Evolutionary conservation across 2,888 invertebrate genomes (phyloP).

Genomic region (Drosophila ochracea): DNA sequence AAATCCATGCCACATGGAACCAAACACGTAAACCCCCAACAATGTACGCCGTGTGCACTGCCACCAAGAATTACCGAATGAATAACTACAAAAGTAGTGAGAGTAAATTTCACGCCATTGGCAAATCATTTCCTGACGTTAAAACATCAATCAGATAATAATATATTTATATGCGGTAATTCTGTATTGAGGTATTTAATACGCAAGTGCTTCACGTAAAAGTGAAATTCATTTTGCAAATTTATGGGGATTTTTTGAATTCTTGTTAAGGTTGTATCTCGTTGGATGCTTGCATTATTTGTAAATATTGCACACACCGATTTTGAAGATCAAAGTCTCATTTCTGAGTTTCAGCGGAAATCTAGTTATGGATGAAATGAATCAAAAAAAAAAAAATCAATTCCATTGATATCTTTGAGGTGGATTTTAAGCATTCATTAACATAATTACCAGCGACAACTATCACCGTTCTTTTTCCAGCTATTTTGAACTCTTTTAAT

Average conservation of each 20-base stretch:
- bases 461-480: not conserved
- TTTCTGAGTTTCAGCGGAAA: too few species aligned
- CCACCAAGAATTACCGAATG: conserved; percentile 24
- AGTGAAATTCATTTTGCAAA: conserved; percentile 11
- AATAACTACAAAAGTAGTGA: conserved; percentile 44
- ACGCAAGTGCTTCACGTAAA: not conserved
- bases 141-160: conserved; percentile 74
- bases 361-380: not conserved
- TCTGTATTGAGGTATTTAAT: conserved; percentile 15
- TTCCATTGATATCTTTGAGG: not conserved
- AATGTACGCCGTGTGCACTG: conserved; percentile 16
- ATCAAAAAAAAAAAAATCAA: not conserved
- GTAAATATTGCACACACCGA: not conserved
- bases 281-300: not conserved
- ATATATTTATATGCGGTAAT: conserved; percentile 27
- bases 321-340: conserved; percentile 4
- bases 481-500: not conserved
- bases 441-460: too few species aligned
- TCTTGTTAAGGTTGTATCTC: not conserved
- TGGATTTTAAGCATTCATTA: not conserved
- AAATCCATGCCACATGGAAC: conserved; percentile 61
- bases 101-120: conserved; percentile 75
- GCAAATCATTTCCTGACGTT: conserved; percentile 70
- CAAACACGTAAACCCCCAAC: conserved; percentile 59
- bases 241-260: not conserved